These are phyloP conservation scores for Podilymbus podiceps DNA, from an alignment of 2,113 vertebrate genomes.

Conservation along the genomic window DNA sequence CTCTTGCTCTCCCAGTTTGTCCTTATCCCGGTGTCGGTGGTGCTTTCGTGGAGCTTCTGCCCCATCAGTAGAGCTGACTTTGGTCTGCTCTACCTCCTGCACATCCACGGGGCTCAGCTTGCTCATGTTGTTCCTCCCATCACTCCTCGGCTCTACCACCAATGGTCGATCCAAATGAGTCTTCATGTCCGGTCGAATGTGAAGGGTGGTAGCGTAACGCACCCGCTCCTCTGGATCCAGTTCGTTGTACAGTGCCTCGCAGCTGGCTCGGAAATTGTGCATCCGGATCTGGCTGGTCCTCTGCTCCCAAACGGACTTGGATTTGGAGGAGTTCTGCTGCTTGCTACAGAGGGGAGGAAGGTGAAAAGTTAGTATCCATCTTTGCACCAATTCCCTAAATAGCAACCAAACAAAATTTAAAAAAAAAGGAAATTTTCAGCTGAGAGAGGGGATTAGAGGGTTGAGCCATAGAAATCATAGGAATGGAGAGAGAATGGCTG, in stretches of 20 bases:
- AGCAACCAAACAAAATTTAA: no score
- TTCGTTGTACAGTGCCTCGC: slow-evolving; percentile 90
- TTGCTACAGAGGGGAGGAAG: slow-evolving; percentile 77
- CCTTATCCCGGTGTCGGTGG: slow-evolving; percentile 82
- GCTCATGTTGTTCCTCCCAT: slow-evolving; percentile 60
- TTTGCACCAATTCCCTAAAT: not conserved
- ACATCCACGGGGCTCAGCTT: slow-evolving; percentile 61
- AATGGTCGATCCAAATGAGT: slow-evolving; percentile 91
- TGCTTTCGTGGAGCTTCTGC: slow-evolving; percentile 74
- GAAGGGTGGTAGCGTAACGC: slow-evolving; percentile 79
- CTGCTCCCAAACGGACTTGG: slow-evolving; percentile 95
- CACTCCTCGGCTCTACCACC: slow-evolving; percentile 81
- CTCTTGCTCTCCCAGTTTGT: slow-evolving; percentile 62
- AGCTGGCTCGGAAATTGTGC: slow-evolving; percentile 89
- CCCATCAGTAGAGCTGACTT: not conserved
- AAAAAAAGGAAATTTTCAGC: not conserved
- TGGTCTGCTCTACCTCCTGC: slow-evolving; percentile 66
- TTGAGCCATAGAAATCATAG: not conserved
- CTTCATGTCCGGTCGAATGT: slow-evolving; percentile 89
- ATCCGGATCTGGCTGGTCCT: slow-evolving; percentile 88
- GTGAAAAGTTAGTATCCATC: not conserved
- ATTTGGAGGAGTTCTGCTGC: slow-evolving; percentile 89
- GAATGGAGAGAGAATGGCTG: slow-evolving; percentile 33
- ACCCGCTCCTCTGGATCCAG: slow-evolving; percentile 86
- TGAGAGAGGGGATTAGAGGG: not conserved